Evolutionary conservation across 1,140 invertebrate genomes (phyloP), one percentile per base, ranked within the genome.

Genomic region (Manduca sexta): DNA sequence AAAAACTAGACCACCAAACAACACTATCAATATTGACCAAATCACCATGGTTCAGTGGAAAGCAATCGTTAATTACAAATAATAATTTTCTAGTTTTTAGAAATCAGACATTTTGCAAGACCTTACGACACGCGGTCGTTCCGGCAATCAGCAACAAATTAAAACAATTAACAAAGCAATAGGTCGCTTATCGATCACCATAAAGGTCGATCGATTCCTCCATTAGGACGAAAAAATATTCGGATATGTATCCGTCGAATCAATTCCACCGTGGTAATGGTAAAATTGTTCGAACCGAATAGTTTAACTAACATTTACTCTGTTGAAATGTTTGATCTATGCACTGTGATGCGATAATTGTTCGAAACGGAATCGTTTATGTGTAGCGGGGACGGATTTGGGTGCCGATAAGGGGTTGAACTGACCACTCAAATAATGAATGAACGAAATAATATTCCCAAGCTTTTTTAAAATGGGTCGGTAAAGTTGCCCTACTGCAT

Each of bases 151-250:
- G 54, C 26, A 11, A n/a, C 57, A 64, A 75, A 80, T 74, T 71
- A 72, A 65, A 67, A 52, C 63, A 42, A 77, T 77, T 69, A 77
- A 74, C 65, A 62, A 66, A 76, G 56, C 58, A 60, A 75, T 71
- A 67, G 56, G 69, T 75, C 66, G 72, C 74, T 81, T 81, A 76
- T 72, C 70, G 75, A 77, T 76, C 62, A 65, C 71, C 63, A 76
- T 81, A 76, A 74, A 80, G 61, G 57, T 56, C 55, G 59, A 75
- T n/a, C n/a, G 71, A 72, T n/a, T n/a, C n/a, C n/a, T n/a, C n/a
- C n/a, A 26, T 26, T 8, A 26, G 21, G 21, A 21, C 21, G 2
- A 21, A 21, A 21, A 21, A 7, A 21, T 21, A 21, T 3, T 21
- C 64, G 64, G 64, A 69, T 58, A 69, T 69, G 71, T n/a, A n/a